These are phyloP conservation scores for Poecilia gillii DNA, from an alignment of 2,797 vertebrate species.

Conservation along the genomic window DNA sequence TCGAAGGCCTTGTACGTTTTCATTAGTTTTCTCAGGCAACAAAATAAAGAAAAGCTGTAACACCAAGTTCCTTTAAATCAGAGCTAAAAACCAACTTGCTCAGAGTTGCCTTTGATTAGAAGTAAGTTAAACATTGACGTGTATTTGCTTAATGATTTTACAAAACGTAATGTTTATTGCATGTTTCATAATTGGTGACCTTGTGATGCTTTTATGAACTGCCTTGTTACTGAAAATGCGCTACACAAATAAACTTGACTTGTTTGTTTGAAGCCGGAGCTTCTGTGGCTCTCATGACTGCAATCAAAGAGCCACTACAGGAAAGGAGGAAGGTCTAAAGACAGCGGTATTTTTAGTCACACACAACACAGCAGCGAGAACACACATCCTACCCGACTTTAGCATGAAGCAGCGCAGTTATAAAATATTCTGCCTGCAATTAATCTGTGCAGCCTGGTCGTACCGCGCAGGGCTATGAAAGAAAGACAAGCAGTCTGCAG, in stretches of 20 bases:
- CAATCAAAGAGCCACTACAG: not conserved
- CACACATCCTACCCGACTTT: not conserved
- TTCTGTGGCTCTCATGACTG: not conserved
- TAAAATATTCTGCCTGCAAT: not conserved
- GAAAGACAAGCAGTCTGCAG: conserved; percentile 5
- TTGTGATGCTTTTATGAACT: too few relatives aligned
- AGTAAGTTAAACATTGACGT: too few relatives aligned
- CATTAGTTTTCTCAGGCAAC: not conserved
- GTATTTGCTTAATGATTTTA: too few relatives aligned
- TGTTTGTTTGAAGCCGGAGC: not conserved
- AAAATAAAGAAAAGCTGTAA: not conserved
- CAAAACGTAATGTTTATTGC: too few relatives aligned
- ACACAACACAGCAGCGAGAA: not conserved
- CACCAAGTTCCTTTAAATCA: too few relatives aligned
- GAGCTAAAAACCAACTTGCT: too few relatives aligned
- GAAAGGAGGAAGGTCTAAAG: not conserved
- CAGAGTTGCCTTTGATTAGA: too few relatives aligned
- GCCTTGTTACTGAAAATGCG: too few relatives aligned
- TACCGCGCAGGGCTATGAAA: not conserved
- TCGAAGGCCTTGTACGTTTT: not conserved
- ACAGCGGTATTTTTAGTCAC: not conserved
- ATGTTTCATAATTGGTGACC: too few relatives aligned
- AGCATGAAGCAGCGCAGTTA: not conserved
- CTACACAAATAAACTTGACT: not conserved
- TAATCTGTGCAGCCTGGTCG: not conserved